Base-by-base conservation (phyloP, 2,888 invertebrate genomes). In the Drosophila melanosoma region DNA sequence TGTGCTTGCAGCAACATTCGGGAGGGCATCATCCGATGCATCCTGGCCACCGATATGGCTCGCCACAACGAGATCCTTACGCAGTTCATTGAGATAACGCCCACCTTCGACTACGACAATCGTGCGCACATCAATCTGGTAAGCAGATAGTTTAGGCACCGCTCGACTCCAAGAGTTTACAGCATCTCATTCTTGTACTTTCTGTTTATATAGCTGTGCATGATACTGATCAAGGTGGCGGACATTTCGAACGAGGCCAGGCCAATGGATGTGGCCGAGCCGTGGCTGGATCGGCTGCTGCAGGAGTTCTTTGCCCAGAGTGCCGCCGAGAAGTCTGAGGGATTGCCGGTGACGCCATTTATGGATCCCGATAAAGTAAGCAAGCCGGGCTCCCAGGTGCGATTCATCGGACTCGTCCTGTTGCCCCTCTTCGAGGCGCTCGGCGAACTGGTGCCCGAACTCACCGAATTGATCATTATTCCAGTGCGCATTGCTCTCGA, bases 331-430 rank as follows among this genome's bases (percentile, higher is more conserved):
- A 97, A 97, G 91, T 94, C 96, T 35, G 96, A 97, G 92, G 97
- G 97, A 12, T 94, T 97, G 75, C 97, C 97, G 6, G 96, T 97
- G 35, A 97, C 97, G 33, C 97, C 97, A 0, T 97, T 97, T 91
- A 97, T 97, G 97, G 97, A 97, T 92, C 94, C 97, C 38, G 97
- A 97, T 80, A 97, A 97, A 93, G 96, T 97, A 63, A 96, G 96
- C 70, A 97, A 96, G 91, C 96, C 96, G 5, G 96, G 96, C 23
- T 97, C 97, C 1, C 97, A 97, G 92, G 96, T 96, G 91, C 96
- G 96, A 62, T 97, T 97, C 93, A 97, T 97, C 91, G 96, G 97
- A 53, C 94, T 96, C 88, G 97, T 97, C 51, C 94, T 97, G 54
- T 93, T 97, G 86, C 97, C 97, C 20, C 94, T 97, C 49, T 97